Evolutionary conservation across 2,113 vertebrate genomes (phyloP), one percentile per base, ranked within the genome.

Genomic region (Formicarius rufipectus): DNA sequence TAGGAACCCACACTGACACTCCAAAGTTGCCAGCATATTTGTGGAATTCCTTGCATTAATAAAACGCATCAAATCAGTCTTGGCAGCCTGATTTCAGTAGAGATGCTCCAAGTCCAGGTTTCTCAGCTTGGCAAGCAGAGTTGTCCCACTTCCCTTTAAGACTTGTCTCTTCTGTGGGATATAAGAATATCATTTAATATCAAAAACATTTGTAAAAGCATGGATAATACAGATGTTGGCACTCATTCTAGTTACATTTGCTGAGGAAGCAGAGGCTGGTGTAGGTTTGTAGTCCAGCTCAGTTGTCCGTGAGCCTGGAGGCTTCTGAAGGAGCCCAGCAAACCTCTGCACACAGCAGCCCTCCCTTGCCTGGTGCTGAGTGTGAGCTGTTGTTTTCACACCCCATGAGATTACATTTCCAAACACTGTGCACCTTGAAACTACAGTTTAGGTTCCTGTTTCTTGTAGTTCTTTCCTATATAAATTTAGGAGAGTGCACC

Each of bases 21-120:
- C 96, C 88, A 85, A 58, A 97, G 97, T 97, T 97, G 97, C 97
- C 79, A 95, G 92, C 94, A 71, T 96, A 84, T 75, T 97, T 97
- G 95, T 96, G 96, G 97, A 95, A 92, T 97, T 97, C 73, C 90
- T 91, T 97, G 97, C 96, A 98, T 96, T 94, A 95, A 95, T 94
- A 95, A 96, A 96, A 90, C n/a, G 28, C 84, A 94, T 93, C 22
- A 73, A 63, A 90, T 78, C 96, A 84, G 83, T 91, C 82, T 95
- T 95, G 93, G 92, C 92, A 86, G 66, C 22, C 66, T 94, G 47
- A 94, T 92, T 87, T 92, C 59, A 88, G 17, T 8, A 74, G 84
- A 75, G 67, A 40, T 84, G 56, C 50, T 74, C 45, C 63, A 87
- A 96, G 78, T 89, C 96, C 86, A 90, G 84, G 62, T 91, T 91